Percentiles rank a stretch among this genome's conserved stretches.
These are phyloP conservation scores for Drosophila pandora DNA, from an alignment of 1,140 invertebrate genomes.

Conservation along the genomic window DNA sequence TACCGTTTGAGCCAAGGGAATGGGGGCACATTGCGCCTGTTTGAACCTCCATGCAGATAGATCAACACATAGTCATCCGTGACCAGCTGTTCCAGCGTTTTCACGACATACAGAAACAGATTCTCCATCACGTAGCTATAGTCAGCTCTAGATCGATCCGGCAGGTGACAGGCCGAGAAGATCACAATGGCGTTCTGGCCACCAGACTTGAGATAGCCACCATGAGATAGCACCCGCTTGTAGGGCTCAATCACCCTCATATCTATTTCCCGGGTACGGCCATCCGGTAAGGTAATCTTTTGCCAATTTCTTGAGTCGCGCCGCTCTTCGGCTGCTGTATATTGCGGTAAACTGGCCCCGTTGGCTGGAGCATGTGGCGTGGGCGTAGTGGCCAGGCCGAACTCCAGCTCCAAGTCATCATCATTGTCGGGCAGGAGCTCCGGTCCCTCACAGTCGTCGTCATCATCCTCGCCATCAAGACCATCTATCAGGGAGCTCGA, in stretches of 20 bases:
- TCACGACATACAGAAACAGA: conserved; percentile 94
- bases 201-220: conserved; percentile 89
- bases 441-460: conserved; percentile 75
- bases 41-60: conserved; percentile 93
- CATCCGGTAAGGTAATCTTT: conserved; percentile 88
- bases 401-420: conserved; percentile 69
- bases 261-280: conserved; percentile 90
- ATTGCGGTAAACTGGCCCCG: conserved; percentile 85
- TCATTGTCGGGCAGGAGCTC: conserved; percentile 71
- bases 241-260: conserved; percentile 92
- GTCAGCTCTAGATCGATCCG: conserved; percentile 91
- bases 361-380: conserved; percentile 57
- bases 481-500: conserved; percentile 80
- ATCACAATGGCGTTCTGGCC: conserved; percentile 93
- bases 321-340: conserved; percentile 90
- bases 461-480: conserved; percentile 73
- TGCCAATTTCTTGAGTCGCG: conserved; percentile 90
- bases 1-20: conserved; percentile 92
- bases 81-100: conserved; percentile 93
- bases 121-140: conserved; percentile 97
- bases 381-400: conserved; percentile 65
- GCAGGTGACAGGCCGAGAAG: conserved; percentile 94
- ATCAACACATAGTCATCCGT: conserved; percentile 95
- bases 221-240: conserved; percentile 90
- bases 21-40: conserved; percentile 89